Percentiles rank a stretch among this genome's conserved stretches.
These are phyloP conservation scores for Macaria notata DNA, from an alignment of 2,888 invertebrate species.

Conservation along the genomic window DNA sequence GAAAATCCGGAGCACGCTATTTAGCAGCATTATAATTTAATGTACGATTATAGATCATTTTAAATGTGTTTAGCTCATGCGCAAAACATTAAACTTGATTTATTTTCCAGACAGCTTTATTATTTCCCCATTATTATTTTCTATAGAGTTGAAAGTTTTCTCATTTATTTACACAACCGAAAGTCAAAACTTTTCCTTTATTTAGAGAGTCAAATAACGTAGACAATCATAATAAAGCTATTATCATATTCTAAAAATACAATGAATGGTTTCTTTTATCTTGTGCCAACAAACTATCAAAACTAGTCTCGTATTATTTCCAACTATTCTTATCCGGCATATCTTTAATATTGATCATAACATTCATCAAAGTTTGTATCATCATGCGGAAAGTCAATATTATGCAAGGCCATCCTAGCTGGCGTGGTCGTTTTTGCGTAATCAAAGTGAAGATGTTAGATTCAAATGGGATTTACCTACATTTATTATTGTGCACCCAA, in stretches of 20 bases:
- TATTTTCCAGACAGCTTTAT: conserved; percentile 3
- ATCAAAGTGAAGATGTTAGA: no score
- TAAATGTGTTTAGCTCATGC: conserved; percentile 8
- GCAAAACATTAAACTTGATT: conserved; percentile 11
- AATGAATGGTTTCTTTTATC: conserved; percentile 15
- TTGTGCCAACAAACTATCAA: conserved; percentile 24
- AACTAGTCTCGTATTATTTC: conserved; percentile 4
- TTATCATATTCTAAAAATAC: conserved; percentile 16
- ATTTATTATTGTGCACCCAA: no score
- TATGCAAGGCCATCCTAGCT: no score
- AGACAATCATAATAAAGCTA: conserved; percentile 3
- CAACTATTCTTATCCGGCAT: conserved; percentile 2
- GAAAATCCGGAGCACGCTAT: no score
- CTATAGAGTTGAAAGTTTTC: background rate
- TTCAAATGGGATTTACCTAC: no score
- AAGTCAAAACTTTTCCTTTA: background rate
- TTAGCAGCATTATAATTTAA: background rate
- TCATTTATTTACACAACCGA: background rate
- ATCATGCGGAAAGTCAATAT: no score
- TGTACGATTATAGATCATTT: conserved; percentile 8
- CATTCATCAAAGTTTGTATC: background rate
- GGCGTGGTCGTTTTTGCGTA: no score
- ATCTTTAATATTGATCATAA: conserved; percentile 3
- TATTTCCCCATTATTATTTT: conserved; percentile 2
- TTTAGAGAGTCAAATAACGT: background rate